phyloP scores from a whole-genome alignment of 1,140 invertebrate genomes.

The Micrasema minimum region DNA sequence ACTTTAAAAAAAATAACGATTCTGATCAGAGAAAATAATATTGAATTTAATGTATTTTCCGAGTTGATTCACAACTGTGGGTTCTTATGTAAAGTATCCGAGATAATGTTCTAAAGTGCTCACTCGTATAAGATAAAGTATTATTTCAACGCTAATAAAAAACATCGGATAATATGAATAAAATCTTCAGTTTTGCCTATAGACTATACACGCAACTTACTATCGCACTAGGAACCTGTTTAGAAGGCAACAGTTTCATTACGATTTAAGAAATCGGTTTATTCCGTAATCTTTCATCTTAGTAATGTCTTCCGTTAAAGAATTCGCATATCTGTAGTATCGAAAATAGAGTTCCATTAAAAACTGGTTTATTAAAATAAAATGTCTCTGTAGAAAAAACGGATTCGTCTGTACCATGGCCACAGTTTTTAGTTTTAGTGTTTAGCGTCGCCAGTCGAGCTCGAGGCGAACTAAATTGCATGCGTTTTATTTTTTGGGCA shows the following conservation, averaged over 20 bases:
- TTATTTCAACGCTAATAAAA: conserved; percentile 29
- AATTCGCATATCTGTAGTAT: conserved; percentile 13
- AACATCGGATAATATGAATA: conserved; percentile 32
- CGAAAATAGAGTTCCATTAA: conserved; percentile 3
- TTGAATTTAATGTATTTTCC: conserved; percentile 8
- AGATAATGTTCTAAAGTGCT: conserved; percentile 27
- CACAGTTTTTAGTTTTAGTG: not conserved
- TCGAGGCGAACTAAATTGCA: conserved; percentile 27
- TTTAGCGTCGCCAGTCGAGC: not conserved
- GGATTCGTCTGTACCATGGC: conserved; percentile 16
- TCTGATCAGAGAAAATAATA: conserved; percentile 12
- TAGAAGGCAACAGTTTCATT: conserved; percentile 16
- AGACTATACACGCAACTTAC: not conserved
- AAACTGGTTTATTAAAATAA: conserved; percentile 27
- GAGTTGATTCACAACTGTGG: conserved; percentile 22
- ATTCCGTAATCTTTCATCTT: conserved; percentile 25
- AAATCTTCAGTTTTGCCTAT: conserved; percentile 12
- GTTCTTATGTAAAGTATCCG: conserved; percentile 13
- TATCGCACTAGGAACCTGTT: conserved; percentile 13
- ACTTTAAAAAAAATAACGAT: conserved; percentile 17
- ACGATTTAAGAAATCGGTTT: conserved; percentile 10
- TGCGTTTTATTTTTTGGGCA: conserved; percentile 38
- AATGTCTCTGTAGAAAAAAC: conserved; percentile 10
- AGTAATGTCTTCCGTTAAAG: conserved; percentile 28
- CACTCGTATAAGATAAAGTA: conserved; percentile 29